phyloP scores from a whole-genome alignment of 1,140 invertebrate genomes.

The Tachypleus tridentatus region DNA sequence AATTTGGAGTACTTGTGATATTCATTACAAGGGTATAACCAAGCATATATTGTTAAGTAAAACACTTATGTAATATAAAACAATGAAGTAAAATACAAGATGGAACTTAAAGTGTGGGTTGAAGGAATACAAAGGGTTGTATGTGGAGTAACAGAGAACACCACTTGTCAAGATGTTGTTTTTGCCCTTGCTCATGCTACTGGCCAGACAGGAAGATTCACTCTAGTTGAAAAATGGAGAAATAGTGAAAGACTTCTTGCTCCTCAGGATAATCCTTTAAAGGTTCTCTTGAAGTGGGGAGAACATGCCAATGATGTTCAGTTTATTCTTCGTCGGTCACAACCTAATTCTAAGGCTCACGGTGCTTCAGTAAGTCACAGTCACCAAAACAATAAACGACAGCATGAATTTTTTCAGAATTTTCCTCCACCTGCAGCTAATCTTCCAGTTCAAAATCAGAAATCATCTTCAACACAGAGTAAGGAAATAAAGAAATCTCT shows the following conservation, averaged over 20 bases:
- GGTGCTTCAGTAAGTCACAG: too few relatives aligned
- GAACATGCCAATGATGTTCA: slow-evolving; percentile 94
- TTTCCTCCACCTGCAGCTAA: slow-evolving; percentile 22
- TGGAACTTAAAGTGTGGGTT: slow-evolving; percentile 98
- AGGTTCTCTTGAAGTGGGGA: slow-evolving; percentile 90
- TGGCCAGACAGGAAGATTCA: slow-evolving; percentile 90
- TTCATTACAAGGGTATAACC: too few relatives aligned
- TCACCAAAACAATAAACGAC: slow-evolving; percentile 19
- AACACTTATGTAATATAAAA: too few relatives aligned
- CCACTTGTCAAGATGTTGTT: slow-evolving; percentile 98
- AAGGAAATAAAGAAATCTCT: slow-evolving; percentile 45
- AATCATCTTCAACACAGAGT: neutral
- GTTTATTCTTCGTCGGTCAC: slow-evolving; percentile 61
- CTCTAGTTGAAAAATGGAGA: slow-evolving; percentile 87
- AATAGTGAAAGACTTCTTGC: slow-evolving; percentile 83
- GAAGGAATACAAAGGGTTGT: slow-evolving; percentile 95
- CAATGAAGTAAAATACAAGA: slow-evolving; percentile 30
- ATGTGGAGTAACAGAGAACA: slow-evolving; percentile 87
- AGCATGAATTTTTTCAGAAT: slow-evolving; percentile 23
- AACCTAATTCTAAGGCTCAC: slow-evolving; percentile 20
- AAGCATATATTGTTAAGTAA: too few relatives aligned
- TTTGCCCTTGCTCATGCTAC: slow-evolving; percentile 94
- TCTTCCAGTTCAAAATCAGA: slow-evolving; percentile 4
- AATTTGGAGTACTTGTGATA: too few relatives aligned
- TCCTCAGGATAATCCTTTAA: slow-evolving; percentile 82